Percentiles rank a stretch among this genome's conserved stretches.
Evolutionary conservation across 2,888 invertebrate species (phyloP).

Genomic region (Lomographa bimaculata): DNA sequence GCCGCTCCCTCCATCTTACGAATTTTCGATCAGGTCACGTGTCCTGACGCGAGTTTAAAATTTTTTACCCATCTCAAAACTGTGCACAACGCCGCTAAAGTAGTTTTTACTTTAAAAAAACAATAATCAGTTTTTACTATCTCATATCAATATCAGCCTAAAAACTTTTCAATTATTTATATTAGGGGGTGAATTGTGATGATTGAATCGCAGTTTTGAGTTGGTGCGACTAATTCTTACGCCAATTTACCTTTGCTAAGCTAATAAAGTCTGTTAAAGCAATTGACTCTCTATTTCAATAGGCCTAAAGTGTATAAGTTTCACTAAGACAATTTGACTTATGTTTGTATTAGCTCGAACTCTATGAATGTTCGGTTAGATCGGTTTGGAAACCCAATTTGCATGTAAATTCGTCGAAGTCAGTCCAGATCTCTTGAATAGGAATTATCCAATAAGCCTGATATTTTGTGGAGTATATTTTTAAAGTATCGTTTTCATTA

Average conservation of each 20-base stretch:
- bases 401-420: conserved; percentile 76
- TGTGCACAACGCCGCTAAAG: too few relatives aligned
- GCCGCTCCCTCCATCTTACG: too few relatives aligned
- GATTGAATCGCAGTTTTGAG: conserved; percentile 41
- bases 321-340: conserved; percentile 2
- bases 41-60: too few relatives aligned
- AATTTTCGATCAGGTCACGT: too few relatives aligned
- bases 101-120: too few relatives aligned
- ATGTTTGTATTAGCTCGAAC: conserved; percentile 54
- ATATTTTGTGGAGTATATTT: conserved; percentile 7
- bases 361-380: conserved; percentile 66
- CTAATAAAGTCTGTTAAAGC: background rate
- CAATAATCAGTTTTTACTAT: too few relatives aligned
- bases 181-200: conserved; percentile 33
- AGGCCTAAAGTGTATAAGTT: conserved; percentile 5
- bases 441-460: conserved; percentile 39
- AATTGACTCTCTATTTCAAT: conserved; percentile 25
- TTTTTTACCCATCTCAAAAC: too few relatives aligned
- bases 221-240: conserved; percentile 52
- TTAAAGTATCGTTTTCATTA: too few relatives aligned
- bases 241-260: conserved; percentile 35
- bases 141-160: too few relatives aligned
- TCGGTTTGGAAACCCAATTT: conserved; percentile 75
- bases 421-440: conserved; percentile 63
- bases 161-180: too few relatives aligned